These are phyloP conservation scores for Diaprepes abbreviatus DNA, from an alignment of 2,888 invertebrate species.

Conservation along the genomic window DNA sequence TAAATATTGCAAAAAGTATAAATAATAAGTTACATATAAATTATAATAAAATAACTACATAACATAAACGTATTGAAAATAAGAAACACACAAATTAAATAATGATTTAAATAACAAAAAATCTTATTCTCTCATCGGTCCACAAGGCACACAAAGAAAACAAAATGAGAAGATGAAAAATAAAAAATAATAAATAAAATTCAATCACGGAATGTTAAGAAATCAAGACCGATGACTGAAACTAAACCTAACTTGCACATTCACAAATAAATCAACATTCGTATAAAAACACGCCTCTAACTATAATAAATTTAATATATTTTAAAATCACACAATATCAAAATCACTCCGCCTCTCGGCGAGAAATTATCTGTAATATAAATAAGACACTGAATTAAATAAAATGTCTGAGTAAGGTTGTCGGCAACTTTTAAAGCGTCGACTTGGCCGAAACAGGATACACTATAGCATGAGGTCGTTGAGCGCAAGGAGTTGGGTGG, in stretches of 20 bases:
- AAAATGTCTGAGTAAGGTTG: constrained; percentile 59
- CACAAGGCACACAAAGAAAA: constrained; percentile 56
- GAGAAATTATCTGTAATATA: constrained; percentile 64
- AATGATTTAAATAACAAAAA: constrained; percentile 69
- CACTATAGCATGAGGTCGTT: constrained; percentile 62
- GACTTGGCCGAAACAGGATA: constrained; percentile 28
- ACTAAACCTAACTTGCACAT: constrained; percentile 65
- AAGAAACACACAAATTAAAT: constrained; percentile 68
- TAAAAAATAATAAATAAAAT: constrained; percentile 64
- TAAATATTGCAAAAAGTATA: constrained; percentile 65
- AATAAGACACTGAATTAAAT: constrained; percentile 65
- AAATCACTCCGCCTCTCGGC: constrained; percentile 67
- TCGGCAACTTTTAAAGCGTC: constrained; percentile 30
- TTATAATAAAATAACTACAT: constrained; percentile 69
- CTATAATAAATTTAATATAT: constrained; percentile 60
- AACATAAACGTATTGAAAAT: constrained; percentile 66
- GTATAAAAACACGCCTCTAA: constrained; percentile 65
- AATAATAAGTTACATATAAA: constrained; percentile 71
- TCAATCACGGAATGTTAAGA: constrained; percentile 65
- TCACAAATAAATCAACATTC: constrained; percentile 64
- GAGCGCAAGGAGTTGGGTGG: constrained; percentile 62
- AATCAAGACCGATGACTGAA: constrained; percentile 66
- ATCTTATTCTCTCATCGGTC: constrained; percentile 66
- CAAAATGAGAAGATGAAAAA: constrained; percentile 60
- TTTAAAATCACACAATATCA: constrained; percentile 68